Evolutionary conservation across 2,113 vertebrate genomes (phyloP).

Genomic region (Channa maculata): DNA sequence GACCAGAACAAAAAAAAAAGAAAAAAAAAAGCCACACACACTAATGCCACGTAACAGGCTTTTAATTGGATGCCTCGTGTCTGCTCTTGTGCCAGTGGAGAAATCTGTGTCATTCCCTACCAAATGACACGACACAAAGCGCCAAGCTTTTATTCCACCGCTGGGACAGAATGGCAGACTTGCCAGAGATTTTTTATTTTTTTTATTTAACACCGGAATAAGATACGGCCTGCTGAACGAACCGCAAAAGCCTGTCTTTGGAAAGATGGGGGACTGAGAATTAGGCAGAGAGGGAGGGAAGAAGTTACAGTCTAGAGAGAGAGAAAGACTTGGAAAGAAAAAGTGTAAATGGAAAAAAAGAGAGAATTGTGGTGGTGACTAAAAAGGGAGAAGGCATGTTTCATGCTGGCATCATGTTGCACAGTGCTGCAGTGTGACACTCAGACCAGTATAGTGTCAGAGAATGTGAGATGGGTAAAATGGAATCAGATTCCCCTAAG

Average conservation of each 20-base stretch:
- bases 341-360: background rate
- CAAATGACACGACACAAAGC: slow-evolving; percentile 54
- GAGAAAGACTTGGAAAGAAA: slow-evolving; percentile 7
- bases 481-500: slow-evolving; percentile 65
- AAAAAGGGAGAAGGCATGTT: slow-evolving; percentile 40
- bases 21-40: slow-evolving; percentile 43
- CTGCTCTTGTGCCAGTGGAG: slow-evolving; percentile 40
- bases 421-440: slow-evolving; percentile 60
- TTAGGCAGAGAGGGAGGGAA: slow-evolving; percentile 29
- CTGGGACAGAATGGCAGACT: slow-evolving; percentile 48
- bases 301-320: slow-evolving; percentile 2
- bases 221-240: slow-evolving; percentile 37
- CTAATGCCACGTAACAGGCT: slow-evolving; percentile 31
- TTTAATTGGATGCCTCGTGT: slow-evolving; percentile 68
- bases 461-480: slow-evolving; percentile 58
- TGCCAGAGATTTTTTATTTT: slow-evolving; percentile 34
- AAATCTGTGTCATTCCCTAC: slow-evolving; percentile 66
- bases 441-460: slow-evolving; percentile 55
- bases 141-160: slow-evolving; percentile 56
- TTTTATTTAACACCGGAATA: slow-evolving; percentile 63
- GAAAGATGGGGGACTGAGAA: slow-evolving; percentile 49
- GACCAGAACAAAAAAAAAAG: slow-evolving; percentile 53
- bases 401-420: slow-evolving; percentile 65
- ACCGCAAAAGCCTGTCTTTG: slow-evolving; percentile 46
- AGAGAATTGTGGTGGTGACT: slow-evolving; percentile 9